Evolutionary conservation across 1,140 invertebrate species (phyloP).

Genomic region (Drosophila malerkotliana): DNA sequence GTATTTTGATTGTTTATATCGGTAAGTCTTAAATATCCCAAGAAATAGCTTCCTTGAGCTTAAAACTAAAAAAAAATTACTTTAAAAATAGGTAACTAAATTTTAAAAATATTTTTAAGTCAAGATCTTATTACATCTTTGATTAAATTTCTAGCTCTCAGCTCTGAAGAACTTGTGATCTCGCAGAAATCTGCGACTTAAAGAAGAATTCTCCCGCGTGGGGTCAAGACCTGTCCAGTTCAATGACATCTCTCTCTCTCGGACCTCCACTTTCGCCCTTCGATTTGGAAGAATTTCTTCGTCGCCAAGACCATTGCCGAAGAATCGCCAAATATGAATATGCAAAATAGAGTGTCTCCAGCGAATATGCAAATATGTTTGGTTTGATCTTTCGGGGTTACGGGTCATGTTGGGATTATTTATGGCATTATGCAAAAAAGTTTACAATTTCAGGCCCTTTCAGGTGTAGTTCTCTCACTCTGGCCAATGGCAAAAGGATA

Average conservation of each 20-base stretch:
- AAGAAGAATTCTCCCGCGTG: conserved; percentile 1
- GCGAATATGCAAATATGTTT: conserved; percentile 40
- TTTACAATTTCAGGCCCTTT: conserved; percentile 40
- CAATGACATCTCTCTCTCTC: conserved; percentile 50
- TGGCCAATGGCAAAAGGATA: too few species aligned
- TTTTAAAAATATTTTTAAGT: too few species aligned
- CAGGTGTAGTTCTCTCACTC: background rate
- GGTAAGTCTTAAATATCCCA: too few species aligned
- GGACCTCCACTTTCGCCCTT: conserved; percentile 69
- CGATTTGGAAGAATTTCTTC: conserved; percentile 22
- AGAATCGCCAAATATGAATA: conserved; percentile 55
- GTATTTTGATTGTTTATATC: too few species aligned
- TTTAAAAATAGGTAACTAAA: too few species aligned
- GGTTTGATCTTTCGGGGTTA: conserved; percentile 39
- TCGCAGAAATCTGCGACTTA: too few species aligned
- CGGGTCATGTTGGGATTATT: conserved; percentile 65
- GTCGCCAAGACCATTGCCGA: background rate
- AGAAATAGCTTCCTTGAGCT: too few species aligned
- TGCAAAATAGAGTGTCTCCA: conserved; percentile 50
- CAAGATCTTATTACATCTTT: too few species aligned
- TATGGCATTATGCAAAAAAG: conserved; percentile 70
- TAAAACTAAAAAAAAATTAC: too few species aligned
- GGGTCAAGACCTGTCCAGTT: conserved; percentile 44
- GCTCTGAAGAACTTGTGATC: too few species aligned
- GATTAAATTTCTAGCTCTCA: too few species aligned